Base-by-base conservation (phyloP, 2,888 invertebrate genomes). In the Pasiphila rectangulata region DNA sequence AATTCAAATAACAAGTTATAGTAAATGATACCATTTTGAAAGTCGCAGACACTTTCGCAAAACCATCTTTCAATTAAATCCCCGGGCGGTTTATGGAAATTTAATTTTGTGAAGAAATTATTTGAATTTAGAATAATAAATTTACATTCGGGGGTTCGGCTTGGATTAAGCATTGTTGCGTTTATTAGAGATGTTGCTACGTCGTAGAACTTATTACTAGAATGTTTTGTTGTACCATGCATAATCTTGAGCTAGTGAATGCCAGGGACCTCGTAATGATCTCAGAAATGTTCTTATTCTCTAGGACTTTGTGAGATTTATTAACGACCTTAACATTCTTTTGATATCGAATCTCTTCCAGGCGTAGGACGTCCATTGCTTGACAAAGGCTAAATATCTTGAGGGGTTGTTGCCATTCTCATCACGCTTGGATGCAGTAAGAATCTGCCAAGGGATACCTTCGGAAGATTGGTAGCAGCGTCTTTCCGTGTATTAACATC, bases 1-100 rank as follows among this genome's bases (percentile, higher is more conserved):
- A 57, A 69, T 51, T 65, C 61, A 81, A 83, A 83, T 75, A 81
- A 65, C 63, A 64, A 67, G 54, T 67, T 71, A 74, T 62, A 54
- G 51, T 46, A 50, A 32, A 62, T 50, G 35, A 57, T 56, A 61
- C 53, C 38, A 54, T 57, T 55, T 56, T 49, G 36, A 42, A 29
- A 44, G 57, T 53, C 42, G 41, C 55, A 20, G 51, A 39, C 39
- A 51, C 29, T 53, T 36, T 45, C 36, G 24, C 12, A 32, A 55
- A 53, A 49, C 32, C 20, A 51, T 49, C 37, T 49, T 51, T 57
- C 51, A 52, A 57, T 57, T 48, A 57, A 57, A 55, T 45, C 29
- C 46, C 48, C 27, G 41, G 48, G 48, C 50, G 54, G 37, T 27
- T 47, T 54, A 52, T 52, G 52, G 41, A 51, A 52, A 55, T 51